A percentile compares a stretch with the other conserved stretches of the same genome.
Evolutionary conservation across 1,140 invertebrate species (phyloP).

Genomic region (Diachasmimorpha longicaudata): DNA sequence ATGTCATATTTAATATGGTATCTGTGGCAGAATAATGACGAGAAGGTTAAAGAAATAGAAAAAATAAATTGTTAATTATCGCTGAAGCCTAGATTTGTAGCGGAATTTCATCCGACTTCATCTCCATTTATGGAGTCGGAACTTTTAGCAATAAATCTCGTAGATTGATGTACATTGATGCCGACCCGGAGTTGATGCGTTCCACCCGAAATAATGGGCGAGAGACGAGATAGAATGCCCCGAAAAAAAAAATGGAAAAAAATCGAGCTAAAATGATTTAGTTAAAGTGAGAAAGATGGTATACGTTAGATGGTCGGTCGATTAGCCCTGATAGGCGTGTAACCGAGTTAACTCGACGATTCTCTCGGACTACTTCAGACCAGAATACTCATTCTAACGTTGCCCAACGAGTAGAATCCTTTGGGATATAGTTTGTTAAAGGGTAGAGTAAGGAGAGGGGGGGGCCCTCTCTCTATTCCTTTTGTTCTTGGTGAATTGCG

Average conservation of each 20-base stretch:
- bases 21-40: no score
- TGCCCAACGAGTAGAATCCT: not conserved
- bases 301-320: not conserved
- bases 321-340: constrained; percentile 30
- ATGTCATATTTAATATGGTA: no score
- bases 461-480: constrained; percentile 3
- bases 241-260: not conserved
- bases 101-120: not conserved
- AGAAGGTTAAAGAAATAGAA: no score
- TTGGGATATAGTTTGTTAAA: constrained; percentile 13
- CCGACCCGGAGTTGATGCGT: not conserved
- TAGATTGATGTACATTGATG: not conserved
- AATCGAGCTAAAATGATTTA: not conserved
- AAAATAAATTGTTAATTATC: no score
- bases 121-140: not conserved
- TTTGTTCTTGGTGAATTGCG: constrained; percentile 24
- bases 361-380: constrained; percentile 7
- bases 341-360: constrained; percentile 23
- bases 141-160: not conserved
- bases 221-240: not conserved
- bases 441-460: constrained; percentile 11
- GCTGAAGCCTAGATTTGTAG: no score
- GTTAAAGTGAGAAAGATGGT: constrained; percentile 4
- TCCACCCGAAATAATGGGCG: not conserved
- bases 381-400: not conserved